These are phyloP conservation scores for Brachionus sp. DNA, from an alignment of 1,140 invertebrate genomes.

Conservation along the genomic window DNA sequence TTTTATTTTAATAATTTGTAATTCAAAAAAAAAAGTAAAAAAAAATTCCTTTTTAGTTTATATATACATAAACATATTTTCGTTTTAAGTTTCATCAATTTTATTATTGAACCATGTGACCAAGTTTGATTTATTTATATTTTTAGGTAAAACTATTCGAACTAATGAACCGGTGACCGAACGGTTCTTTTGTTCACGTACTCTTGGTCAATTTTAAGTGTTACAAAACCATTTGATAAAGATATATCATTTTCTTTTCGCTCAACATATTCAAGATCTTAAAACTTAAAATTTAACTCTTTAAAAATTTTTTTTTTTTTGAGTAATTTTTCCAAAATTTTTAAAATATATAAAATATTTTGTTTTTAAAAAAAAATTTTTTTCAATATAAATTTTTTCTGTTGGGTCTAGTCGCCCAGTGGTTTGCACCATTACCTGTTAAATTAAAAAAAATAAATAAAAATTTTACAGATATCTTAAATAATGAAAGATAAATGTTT, in stretches of 20 bases:
- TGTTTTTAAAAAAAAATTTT: not conserved
- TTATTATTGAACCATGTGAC: not conserved
- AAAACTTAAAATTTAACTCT: not conserved
- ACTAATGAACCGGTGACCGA: not conserved
- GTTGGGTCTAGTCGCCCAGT: not conserved
- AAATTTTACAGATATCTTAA: not conserved
- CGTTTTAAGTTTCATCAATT: not conserved
- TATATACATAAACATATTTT: not conserved
- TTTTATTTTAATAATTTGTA: conserved; percentile 9
- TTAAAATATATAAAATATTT: conserved; percentile 23
- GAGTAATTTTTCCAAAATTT: conserved; percentile 28
- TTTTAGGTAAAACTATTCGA: not conserved
- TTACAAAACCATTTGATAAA: not conserved
- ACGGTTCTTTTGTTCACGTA: not conserved
- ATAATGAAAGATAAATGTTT: conserved; percentile 39
- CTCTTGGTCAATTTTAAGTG: not conserved
- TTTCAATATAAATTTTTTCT: not conserved
- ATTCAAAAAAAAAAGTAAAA: not conserved
- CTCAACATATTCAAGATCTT: not conserved
- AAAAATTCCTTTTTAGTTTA: not conserved
- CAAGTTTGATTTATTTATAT: not conserved
- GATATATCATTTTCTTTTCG: not conserved
- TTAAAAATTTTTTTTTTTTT: conserved; percentile 13
- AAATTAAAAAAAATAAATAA: not conserved
- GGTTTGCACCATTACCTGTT: too few relatives aligned